A percentile compares a stretch with the other conserved stretches of the same genome.
phyloP scores from a whole-genome alignment of 2,113 vertebrate species.

The Isichthys henryi region DNA sequence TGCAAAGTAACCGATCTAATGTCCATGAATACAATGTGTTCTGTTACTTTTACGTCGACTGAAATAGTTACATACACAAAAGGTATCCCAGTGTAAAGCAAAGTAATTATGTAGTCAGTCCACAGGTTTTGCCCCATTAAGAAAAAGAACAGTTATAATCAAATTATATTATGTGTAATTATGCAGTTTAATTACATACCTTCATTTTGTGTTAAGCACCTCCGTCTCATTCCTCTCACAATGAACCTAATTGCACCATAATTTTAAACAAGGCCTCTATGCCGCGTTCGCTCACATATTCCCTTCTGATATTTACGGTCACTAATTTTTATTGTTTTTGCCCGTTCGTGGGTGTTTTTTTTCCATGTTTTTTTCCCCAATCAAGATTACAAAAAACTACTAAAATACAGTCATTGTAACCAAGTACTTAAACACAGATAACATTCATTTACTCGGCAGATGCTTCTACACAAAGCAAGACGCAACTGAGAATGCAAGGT shows the following conservation, averaged over 20 bases:
- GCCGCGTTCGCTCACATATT: not conserved
- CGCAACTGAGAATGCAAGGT: not conserved
- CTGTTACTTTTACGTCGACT: not conserved
- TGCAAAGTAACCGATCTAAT: not conserved
- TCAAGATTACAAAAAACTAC: not conserved
- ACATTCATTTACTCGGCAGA: not conserved
- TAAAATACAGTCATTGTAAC: not conserved
- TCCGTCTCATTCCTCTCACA: not conserved
- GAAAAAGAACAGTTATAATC: slow-evolving; percentile 4
- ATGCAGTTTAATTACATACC: not conserved
- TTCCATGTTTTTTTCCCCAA: not conserved
- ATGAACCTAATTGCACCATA: not conserved
- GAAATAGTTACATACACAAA: slow-evolving; percentile 3
- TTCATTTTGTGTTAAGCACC: not conserved
- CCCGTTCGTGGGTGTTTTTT: not conserved
- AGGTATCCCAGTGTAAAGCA: not conserved
- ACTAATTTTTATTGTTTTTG: not conserved
- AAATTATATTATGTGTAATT: slow-evolving; percentile 10
- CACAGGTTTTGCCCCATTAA: not conserved
- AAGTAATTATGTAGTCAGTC: not conserved
- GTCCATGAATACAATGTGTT: not conserved
- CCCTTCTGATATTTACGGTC: not conserved
- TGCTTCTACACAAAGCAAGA: not conserved
- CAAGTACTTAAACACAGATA: not conserved
- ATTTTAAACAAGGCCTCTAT: not conserved